phyloP scores from a whole-genome alignment of 2,888 invertebrate genomes.

The Axea sp. region DNA sequence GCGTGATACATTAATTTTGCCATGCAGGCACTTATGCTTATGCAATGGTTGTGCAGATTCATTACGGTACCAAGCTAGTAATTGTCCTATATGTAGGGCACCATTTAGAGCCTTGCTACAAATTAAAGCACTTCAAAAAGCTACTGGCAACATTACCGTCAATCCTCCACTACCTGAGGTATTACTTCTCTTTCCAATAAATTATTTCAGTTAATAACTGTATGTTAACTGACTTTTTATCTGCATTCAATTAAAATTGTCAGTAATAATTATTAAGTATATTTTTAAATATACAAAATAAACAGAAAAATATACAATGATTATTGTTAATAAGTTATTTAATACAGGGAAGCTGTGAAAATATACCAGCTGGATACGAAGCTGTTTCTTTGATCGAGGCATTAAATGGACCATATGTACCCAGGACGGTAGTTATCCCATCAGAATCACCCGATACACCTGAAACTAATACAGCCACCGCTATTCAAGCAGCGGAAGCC shows the following conservation, averaged over 20 bases:
- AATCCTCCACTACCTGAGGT: conserved; percentile 84
- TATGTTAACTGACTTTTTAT: too few species aligned
- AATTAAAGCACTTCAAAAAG: conserved; percentile 94
- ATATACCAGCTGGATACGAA: conserved; percentile 95
- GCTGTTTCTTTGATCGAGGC: conserved; percentile 97
- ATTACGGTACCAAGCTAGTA: conserved; percentile 97
- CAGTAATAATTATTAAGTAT: too few species aligned
- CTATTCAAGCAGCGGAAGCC: conserved; percentile 85
- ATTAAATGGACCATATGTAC: conserved; percentile 91
- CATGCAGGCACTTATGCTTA: conserved; percentile 97
- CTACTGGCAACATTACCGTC: conserved; percentile 80
- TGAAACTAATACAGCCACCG: conserved; percentile 83
- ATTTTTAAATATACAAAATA: too few species aligned
- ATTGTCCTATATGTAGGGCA: conserved; percentile 99
- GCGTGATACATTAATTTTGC: conserved; percentile 97
- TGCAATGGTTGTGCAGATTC: conserved; percentile 99
- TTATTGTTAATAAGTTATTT: too few species aligned
- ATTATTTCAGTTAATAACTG: too few species aligned
- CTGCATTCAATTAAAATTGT: too few species aligned
- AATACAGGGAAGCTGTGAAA: conserved; percentile 85
- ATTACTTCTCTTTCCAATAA: too few species aligned
- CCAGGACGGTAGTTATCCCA: conserved; percentile 79
- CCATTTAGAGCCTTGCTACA: conserved; percentile 98
- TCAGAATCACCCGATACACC: conserved; percentile 81
- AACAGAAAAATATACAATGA: too few species aligned